A percentile compares a stretch with the other conserved stretches of the same genome.
Conservation (phyloP, 2,113 vertebrate species). For the Pelusios castaneus region DNA sequence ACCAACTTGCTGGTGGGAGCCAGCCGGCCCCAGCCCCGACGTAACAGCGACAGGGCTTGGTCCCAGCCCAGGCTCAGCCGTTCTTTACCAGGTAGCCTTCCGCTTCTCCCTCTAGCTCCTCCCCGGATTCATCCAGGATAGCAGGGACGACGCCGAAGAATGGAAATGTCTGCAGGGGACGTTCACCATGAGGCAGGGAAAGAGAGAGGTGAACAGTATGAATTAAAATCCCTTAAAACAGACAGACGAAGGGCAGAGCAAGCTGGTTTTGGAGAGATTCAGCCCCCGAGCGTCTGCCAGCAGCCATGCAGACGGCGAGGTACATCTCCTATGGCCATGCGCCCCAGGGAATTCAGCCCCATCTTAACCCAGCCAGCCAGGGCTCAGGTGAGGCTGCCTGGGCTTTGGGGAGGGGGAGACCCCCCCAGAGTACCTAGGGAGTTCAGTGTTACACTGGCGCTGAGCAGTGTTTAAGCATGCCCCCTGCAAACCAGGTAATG, state of each 20-base stretch:
- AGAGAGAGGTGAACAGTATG: not conserved
- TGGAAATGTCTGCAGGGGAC: conserved; percentile 86
- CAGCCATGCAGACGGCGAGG: not conserved
- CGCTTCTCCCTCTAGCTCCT: conserved; percentile 94
- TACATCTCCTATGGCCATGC: not conserved
- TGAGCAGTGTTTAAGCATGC: not conserved
- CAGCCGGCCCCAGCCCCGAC: not conserved
- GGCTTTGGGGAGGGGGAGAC: not conserved
- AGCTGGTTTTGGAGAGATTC: not conserved
- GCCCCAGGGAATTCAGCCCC: not conserved
- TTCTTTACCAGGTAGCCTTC: conserved; percentile 94
- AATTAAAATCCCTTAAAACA: not conserved
- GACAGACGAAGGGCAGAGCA: not conserved
- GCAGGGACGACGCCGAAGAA: conserved; percentile 97
- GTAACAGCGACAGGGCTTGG: not conserved
- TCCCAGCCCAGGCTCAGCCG: not conserved
- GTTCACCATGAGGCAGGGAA: not conserved
- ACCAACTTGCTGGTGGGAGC: not conserved
- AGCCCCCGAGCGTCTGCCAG: accelerated
- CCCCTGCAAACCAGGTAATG: not conserved
- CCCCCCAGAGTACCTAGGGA: not conserved
- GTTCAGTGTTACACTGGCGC: not conserved
- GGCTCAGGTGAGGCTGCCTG: not conserved
- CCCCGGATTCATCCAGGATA: conserved; percentile 91
- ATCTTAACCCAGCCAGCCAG: not conserved